Evolutionary conservation across 1,140 invertebrate genomes (phyloP).

Genomic region (honey bee (Apis mellifera)): DNA sequence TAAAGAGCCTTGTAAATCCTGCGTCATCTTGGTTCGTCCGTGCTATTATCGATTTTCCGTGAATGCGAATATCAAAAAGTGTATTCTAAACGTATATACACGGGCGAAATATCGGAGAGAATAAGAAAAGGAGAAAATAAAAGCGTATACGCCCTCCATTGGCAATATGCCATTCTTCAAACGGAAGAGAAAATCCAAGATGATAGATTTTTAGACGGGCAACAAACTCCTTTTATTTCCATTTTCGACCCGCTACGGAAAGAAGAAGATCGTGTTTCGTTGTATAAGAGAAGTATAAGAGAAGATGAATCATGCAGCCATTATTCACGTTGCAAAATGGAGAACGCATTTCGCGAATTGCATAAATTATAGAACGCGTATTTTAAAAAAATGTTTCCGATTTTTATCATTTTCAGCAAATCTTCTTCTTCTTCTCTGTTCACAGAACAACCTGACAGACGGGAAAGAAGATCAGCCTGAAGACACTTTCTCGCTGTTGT

Average conservation of each 20-base stretch:
- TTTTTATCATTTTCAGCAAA: background rate
- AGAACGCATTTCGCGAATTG: no score
- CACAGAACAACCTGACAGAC: conserved; percentile 78
- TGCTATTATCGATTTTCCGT: conserved; percentile 50
- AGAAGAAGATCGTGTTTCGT: background rate
- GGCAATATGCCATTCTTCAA: conserved; percentile 2
- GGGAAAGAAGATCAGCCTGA: conserved; percentile 85
- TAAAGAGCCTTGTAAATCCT: conserved; percentile 46
- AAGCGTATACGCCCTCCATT: background rate
- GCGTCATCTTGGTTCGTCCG: conserved; percentile 49
- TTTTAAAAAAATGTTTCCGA: background rate
- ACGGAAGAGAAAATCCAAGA: background rate
- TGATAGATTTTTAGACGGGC: conserved; percentile 3
- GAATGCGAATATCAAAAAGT: conserved; percentile 47
- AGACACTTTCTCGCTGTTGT: conserved; percentile 86
- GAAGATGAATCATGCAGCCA: background rate
- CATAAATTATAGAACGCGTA: background rate
- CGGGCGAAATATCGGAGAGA: conserved; percentile 43
- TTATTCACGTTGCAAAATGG: no score
- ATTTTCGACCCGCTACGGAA: background rate
- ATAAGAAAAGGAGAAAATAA: conserved; percentile 38
- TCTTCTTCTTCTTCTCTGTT: conserved; percentile 55
- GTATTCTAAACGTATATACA: conserved; percentile 37
- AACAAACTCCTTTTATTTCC: background rate
- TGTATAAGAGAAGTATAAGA: no score